These are phyloP conservation scores for Lasioglossum lativentre DNA, from an alignment of 2,888 invertebrate genomes.

Conservation along the genomic window DNA sequence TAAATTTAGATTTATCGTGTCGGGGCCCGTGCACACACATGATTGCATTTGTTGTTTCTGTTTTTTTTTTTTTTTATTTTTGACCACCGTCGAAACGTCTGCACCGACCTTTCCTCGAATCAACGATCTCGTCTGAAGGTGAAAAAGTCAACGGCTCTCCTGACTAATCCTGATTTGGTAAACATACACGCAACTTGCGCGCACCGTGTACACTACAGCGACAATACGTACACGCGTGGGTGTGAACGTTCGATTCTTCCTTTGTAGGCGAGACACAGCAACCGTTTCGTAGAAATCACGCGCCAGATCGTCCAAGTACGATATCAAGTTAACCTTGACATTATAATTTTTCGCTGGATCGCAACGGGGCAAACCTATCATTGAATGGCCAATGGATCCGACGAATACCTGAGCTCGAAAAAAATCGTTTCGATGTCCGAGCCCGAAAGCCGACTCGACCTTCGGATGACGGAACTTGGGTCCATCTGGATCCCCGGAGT, in stretches of 20 bases:
- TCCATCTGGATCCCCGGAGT: not conserved
- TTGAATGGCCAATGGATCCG: not conserved
- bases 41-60: no score
- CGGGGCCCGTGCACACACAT: not conserved
- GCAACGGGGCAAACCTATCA: not conserved
- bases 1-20: slow-evolving; percentile 44
- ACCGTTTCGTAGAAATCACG: slow-evolving; percentile 51
- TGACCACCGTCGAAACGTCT: slow-evolving; percentile 13
- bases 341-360: slow-evolving; percentile 36
- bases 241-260: slow-evolving; percentile 37
- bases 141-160: slow-evolving; percentile 66
- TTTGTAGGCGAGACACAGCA: slow-evolving; percentile 10
- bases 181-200: slow-evolving; percentile 52
- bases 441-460: not conserved
- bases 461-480: not conserved
- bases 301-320: slow-evolving; percentile 23
- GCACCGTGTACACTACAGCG: slow-evolving; percentile 11
- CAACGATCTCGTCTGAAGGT: slow-evolving; percentile 74
- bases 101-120: slow-evolving; percentile 61
- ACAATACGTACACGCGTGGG: slow-evolving; percentile 21
- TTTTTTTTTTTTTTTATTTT: no score
- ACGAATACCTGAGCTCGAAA: slow-evolving; percentile 11
- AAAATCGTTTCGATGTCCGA: not conserved
- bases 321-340: slow-evolving; percentile 43
- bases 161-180: slow-evolving; percentile 59